These are phyloP conservation scores for Corythornis madagascariensis DNA, from an alignment of 2,113 vertebrate genomes.

Conservation along the genomic window DNA sequence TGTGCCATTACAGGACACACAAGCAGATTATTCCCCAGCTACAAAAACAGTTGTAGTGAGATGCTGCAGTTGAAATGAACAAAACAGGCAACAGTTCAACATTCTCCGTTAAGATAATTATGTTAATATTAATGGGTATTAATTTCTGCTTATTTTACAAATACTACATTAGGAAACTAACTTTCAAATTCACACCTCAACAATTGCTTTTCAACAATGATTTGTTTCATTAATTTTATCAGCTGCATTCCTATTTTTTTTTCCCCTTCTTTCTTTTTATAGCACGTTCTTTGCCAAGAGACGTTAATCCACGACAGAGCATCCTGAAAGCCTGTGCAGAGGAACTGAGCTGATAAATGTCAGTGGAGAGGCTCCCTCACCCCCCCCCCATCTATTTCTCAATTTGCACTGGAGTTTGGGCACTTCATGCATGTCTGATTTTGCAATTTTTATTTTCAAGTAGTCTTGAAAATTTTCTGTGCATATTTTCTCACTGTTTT, in stretches of 20 bases:
- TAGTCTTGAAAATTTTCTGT: neutral
- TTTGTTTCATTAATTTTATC: slow-evolving; percentile 66
- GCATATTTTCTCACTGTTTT: slow-evolving; percentile 33
- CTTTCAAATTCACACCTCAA: slow-evolving; percentile 66
- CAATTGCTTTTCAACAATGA: slow-evolving; percentile 60
- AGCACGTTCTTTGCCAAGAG: slow-evolving; percentile 19
- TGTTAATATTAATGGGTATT: slow-evolving; percentile 62
- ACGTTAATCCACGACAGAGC: neutral
- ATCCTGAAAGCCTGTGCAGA: slow-evolving; percentile 14
- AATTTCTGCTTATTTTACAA: slow-evolving; percentile 69
- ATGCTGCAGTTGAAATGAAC: slow-evolving; percentile 59
- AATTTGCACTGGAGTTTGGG: neutral
- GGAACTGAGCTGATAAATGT: neutral
- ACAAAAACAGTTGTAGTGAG: neutral
- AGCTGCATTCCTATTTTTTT: neutral
- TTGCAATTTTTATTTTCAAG: neutral
- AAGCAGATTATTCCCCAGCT: slow-evolving; percentile 56
- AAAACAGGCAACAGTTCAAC: slow-evolving; percentile 60
- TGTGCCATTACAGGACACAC: slow-evolving; percentile 17
- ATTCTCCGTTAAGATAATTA: slow-evolving; percentile 59
- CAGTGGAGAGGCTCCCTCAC: neutral
- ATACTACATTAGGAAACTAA: slow-evolving; percentile 31
- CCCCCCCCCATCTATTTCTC: neutral
- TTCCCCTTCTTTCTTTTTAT: neutral
- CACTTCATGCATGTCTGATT: neutral